These are phyloP conservation scores for Microcebus lehilahytsara DNA, from an alignment of 2,113 vertebrate genomes.

Conservation along the genomic window DNA sequence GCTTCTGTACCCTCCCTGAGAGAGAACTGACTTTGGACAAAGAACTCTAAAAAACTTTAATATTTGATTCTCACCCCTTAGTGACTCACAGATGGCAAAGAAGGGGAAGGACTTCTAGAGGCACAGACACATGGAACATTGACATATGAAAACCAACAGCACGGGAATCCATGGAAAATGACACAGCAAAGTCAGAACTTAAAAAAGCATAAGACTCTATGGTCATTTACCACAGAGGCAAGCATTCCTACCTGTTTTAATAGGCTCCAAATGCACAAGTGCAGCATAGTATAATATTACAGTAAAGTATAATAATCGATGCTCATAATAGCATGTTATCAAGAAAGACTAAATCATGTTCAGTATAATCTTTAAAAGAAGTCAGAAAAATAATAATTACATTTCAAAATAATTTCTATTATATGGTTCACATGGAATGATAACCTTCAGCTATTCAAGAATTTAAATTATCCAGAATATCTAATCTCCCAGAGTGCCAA, in stretches of 20 bases:
- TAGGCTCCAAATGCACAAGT: neutral
- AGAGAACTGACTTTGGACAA: neutral
- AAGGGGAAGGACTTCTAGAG: neutral
- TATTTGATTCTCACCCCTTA: neutral
- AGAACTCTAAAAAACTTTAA: neutral
- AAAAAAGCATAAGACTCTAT: neutral
- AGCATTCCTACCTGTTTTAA: neutral
- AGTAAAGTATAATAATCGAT: neutral
- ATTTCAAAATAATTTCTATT: neutral
- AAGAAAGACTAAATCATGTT: neutral
- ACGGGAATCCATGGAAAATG: neutral
- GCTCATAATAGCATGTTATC: neutral
- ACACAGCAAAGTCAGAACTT: slow-evolving; percentile 17
- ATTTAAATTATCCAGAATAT: neutral
- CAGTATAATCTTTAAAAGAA: neutral
- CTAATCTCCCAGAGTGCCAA: neutral
- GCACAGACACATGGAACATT: neutral
- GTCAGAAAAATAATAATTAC: slow-evolving; percentile 22
- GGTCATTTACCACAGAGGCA: neutral
- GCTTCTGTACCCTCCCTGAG: neutral
- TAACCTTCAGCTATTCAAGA: neutral
- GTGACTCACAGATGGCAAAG: neutral
- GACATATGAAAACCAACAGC: neutral
- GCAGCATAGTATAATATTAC: neutral
- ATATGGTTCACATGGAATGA: neutral